These are phyloP conservation scores for Mylabris phalerata DNA, from an alignment of 1,140 invertebrate species.

Conservation along the genomic window DNA sequence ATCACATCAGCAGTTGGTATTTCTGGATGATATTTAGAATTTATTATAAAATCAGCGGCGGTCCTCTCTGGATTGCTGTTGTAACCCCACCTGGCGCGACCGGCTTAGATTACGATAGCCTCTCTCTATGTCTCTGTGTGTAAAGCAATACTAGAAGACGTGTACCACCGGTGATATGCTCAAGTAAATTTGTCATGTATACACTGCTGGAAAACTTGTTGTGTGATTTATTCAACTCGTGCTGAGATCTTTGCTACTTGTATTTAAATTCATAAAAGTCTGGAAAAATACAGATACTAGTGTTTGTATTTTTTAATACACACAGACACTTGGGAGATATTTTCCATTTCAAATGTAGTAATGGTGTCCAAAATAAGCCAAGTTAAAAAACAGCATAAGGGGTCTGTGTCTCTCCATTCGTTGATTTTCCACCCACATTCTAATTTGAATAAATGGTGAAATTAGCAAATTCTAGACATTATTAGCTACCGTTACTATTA, in stretches of 20 bases:
- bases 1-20: neutral
- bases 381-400: too few relatives aligned
- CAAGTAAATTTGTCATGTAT: conserved; percentile 25
- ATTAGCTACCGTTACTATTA: too few relatives aligned
- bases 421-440: too few relatives aligned
- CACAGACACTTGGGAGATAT: neutral
- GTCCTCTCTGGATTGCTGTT: conserved; percentile 1
- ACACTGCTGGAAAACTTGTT: conserved; percentile 18
- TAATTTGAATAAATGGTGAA: too few relatives aligned
- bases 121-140: neutral
- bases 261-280: neutral
- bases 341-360: neutral
- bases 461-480: too few relatives aligned
- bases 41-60: conserved; percentile 1
- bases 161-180: conserved; percentile 27
- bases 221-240: neutral
- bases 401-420: too few relatives aligned
- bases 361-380: neutral
- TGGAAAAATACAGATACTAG: neutral
- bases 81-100: conserved; percentile 24
- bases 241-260: neutral
- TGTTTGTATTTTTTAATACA: neutral
- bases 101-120: conserved; percentile 15
- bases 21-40: neutral
- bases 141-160: conserved; percentile 16